Evolutionary conservation across 2,113 vertebrate genomes (phyloP).

Genomic region (Neomonachus schauinslandi): DNA sequence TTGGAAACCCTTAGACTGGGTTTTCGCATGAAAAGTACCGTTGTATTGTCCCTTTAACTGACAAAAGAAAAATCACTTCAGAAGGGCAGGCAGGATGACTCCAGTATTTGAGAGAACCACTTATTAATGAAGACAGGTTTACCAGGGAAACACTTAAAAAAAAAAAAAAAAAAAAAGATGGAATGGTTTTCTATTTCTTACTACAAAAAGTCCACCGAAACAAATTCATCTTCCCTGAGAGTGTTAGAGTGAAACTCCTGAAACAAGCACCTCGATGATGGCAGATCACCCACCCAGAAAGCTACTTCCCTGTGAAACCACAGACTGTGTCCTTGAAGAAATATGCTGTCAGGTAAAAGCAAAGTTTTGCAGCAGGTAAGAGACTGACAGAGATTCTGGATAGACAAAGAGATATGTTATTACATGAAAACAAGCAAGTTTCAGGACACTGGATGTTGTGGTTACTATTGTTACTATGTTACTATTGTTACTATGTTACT

Average conservation of each 20-base stretch:
- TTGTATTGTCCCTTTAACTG: background rate
- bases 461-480: too few relatives aligned
- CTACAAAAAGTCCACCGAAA: background rate
- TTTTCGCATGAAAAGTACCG: background rate
- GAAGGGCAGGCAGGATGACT: background rate
- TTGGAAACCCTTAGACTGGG: background rate
- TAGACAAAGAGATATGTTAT: background rate
- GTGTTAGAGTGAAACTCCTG: background rate
- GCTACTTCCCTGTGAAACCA: background rate
- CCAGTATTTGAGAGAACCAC: background rate
- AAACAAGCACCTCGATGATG: background rate
- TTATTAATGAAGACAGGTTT: constrained; percentile 22
- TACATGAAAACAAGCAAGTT: background rate
- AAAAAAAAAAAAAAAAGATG: background rate
- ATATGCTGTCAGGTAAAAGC: background rate
- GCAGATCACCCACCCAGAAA: background rate
- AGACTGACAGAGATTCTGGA: background rate
- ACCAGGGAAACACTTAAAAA: background rate
- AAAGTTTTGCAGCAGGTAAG: background rate
- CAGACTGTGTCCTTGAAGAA: background rate
- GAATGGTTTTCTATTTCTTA: background rate
- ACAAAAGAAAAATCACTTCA: constrained; percentile 8
- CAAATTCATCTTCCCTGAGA: background rate
- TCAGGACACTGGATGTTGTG: background rate
- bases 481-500: too few relatives aligned